Evolutionary conservation across 2,888 invertebrate species (phyloP).

Genomic region (Beris morrisii): DNA sequence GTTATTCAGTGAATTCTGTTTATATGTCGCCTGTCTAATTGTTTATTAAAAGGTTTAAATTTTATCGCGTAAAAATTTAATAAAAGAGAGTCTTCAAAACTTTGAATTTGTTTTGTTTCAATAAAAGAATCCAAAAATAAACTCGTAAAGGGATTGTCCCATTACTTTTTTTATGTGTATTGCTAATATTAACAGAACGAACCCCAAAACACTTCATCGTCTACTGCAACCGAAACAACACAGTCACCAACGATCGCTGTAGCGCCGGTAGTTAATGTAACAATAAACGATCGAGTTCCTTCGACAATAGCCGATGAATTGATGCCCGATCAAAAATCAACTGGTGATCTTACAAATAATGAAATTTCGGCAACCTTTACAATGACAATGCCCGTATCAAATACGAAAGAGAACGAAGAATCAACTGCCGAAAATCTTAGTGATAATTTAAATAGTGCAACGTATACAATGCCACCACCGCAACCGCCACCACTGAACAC

Average conservation of each 20-base stretch:
- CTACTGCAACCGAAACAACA: conserved; percentile 56
- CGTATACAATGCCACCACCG: conserved; percentile 40
- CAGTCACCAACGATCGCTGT: conserved; percentile 33
- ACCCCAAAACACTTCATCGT: conserved; percentile 35
- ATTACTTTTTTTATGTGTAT: conserved; percentile 43
- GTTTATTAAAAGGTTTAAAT: not conserved
- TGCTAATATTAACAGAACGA: conserved; percentile 52
- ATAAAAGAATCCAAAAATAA: not conserved
- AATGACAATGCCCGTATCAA: conserved; percentile 36
- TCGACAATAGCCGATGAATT: conserved; percentile 32
- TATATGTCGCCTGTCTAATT: no score
- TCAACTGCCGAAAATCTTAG: conserved; percentile 26
- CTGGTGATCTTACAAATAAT: conserved; percentile 10
- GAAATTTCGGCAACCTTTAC: conserved; percentile 42
- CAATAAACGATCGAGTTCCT: conserved; percentile 43
- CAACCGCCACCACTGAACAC: conserved; percentile 20
- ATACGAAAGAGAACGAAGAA: conserved; percentile 10
- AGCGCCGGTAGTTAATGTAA: conserved; percentile 22
- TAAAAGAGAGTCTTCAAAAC: not conserved
- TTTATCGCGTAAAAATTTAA: not conserved
- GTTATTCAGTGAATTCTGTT: no score
- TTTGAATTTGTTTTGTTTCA: conserved; percentile 26
- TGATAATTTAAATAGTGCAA: conserved; percentile 36
- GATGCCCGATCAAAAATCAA: conserved; percentile 25
- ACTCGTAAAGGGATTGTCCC: conserved; percentile 11